These are phyloP conservation scores for Ornithoptera priamus DNA, from an alignment of 2,888 invertebrate species.

Conservation along the genomic window DNA sequence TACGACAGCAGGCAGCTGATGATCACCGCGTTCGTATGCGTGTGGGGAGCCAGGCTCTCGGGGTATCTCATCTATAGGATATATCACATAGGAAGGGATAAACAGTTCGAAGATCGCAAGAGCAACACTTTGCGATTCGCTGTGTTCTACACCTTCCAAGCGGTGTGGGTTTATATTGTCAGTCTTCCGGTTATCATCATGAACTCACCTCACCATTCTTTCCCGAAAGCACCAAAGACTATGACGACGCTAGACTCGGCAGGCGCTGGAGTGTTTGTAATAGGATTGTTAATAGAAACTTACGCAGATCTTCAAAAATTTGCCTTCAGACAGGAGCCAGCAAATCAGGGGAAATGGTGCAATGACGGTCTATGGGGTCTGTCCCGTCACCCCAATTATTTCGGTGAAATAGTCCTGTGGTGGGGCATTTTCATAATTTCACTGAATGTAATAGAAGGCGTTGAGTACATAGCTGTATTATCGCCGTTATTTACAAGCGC, in stretches of 20 bases:
- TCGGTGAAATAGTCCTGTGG: slow-evolving; percentile 96
- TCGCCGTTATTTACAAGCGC: slow-evolving; percentile 93
- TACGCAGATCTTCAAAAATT: slow-evolving; percentile 96
- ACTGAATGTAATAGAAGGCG: slow-evolving; percentile 89
- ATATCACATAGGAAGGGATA: slow-evolving; percentile 93
- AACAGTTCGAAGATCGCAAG: slow-evolving; percentile 92
- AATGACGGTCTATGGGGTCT: slow-evolving; percentile 94
- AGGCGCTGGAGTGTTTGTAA: slow-evolving; percentile 91
- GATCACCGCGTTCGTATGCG: slow-evolving; percentile 91
- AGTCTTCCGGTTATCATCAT: slow-evolving; percentile 95
- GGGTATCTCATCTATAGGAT: slow-evolving; percentile 94
- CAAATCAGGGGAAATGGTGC: slow-evolving; percentile 95
- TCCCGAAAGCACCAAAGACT: slow-evolving; percentile 87
- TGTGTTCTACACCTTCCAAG: slow-evolving; percentile 96
- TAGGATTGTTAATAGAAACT: slow-evolving; percentile 92
- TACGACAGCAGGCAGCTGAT: slow-evolving; percentile 94
- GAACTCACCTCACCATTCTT: slow-evolving; percentile 90
- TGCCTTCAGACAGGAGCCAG: slow-evolving; percentile 92
- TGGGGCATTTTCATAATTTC: slow-evolving; percentile 96
- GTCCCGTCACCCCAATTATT: slow-evolving; percentile 96
- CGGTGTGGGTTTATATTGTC: slow-evolving; percentile 94
- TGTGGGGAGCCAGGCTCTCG: slow-evolving; percentile 93
- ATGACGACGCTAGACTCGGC: slow-evolving; percentile 93
- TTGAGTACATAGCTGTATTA: slow-evolving; percentile 92
- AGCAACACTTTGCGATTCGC: slow-evolving; percentile 93